Percentiles rank a stretch among this genome's conserved stretches.
Evolutionary conservation across 92 coral and sea anemone species (phyloP).

Genomic region (Isaurus tuberculatus): DNA sequence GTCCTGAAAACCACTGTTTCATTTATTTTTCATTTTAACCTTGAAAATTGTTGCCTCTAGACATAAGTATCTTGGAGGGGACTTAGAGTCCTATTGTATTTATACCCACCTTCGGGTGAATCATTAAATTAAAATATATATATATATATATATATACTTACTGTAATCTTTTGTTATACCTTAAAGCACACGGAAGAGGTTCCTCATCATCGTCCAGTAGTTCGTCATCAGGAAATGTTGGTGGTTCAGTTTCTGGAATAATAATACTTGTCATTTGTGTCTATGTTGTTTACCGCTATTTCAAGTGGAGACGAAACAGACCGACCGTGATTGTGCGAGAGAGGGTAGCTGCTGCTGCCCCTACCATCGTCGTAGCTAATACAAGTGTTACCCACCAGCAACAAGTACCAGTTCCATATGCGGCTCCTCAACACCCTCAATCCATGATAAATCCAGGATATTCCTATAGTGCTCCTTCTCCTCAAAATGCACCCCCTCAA

Average conservation of each 20-base stretch:
- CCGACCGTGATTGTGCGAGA: not conserved
- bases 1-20: not conserved
- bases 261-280: not conserved
- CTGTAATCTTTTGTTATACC: not conserved
- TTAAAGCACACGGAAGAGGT: not conserved
- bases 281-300: not conserved
- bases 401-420: not conserved
- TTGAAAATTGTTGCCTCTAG: not conserved
- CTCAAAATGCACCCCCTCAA: not conserved
- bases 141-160: too few relatives aligned
- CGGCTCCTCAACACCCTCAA: not conserved
- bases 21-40: not conserved
- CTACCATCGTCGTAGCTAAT: not conserved
- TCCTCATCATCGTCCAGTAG: not conserved
- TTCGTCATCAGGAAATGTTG: not conserved
- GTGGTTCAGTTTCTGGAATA: slow-evolving; percentile 1
- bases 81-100: too few relatives aligned
- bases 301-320: not conserved
- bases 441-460: not conserved
- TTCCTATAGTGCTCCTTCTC: not conserved
- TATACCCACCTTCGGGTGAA: too few relatives aligned
- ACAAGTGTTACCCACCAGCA: not conserved
- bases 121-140: not conserved
- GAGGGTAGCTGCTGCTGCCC: not conserved
- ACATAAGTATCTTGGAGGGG: too few relatives aligned